Evolutionary conservation across 2,113 vertebrate species (phyloP).

Genomic region (Dipodomys stephensi): DNA sequence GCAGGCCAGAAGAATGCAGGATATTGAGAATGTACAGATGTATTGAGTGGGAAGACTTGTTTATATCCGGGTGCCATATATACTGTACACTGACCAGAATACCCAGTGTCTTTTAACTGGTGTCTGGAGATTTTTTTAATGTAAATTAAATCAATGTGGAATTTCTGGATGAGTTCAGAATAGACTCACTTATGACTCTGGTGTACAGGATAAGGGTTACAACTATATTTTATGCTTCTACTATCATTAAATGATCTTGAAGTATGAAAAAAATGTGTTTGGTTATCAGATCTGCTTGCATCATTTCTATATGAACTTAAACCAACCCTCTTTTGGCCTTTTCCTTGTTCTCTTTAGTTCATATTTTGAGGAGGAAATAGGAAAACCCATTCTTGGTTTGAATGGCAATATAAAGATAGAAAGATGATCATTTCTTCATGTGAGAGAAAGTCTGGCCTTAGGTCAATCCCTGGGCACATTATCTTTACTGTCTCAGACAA

Average conservation of each 20-base stretch:
- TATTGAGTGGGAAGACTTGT: neutral
- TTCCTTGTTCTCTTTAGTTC: neutral
- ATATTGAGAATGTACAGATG: neutral
- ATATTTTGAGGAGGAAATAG: constrained; percentile 7
- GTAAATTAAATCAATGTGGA: neutral
- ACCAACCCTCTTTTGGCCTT: neutral
- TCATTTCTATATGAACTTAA: neutral
- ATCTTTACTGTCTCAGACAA: neutral
- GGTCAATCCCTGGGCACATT: neutral
- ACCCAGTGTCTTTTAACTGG: neutral
- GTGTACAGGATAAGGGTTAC: neutral
- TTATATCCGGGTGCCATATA: neutral
- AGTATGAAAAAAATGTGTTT: neutral
- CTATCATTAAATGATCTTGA: neutral
- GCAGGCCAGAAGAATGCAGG: neutral
- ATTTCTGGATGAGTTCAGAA: neutral
- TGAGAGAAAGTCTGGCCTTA: neutral
- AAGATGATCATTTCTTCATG: constrained; percentile 23
- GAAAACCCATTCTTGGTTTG: neutral
- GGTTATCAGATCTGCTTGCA: neutral
- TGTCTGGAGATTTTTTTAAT: neutral
- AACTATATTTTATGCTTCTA: neutral
- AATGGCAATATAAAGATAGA: neutral
- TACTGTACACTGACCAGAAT: neutral
- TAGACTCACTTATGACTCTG: neutral